Percentiles rank a stretch among this genome's conserved stretches.
Conservation (phyloP, 2,888 invertebrate species). For the Blastobasis lacticolella region DNA sequence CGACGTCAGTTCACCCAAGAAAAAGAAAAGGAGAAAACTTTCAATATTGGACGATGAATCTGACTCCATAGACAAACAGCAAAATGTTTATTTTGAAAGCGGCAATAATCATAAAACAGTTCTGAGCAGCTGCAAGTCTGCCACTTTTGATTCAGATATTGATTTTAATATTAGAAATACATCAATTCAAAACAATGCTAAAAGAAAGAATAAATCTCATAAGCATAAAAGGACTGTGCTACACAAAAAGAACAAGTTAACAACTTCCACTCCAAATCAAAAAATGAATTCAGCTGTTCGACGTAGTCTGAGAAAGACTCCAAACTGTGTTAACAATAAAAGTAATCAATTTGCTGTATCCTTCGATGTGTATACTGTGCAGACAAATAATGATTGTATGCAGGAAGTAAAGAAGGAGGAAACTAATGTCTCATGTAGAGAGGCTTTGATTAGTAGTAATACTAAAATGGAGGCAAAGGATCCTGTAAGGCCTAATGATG, state of each 20-base stretch:
- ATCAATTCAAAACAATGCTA: conserved; percentile 37
- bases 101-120: conserved; percentile 29
- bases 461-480: conserved; percentile 19
- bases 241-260: conserved; percentile 46
- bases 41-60: conserved; percentile 48
- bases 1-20: conserved; percentile 36
- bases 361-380: conserved; percentile 35
- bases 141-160: conserved; percentile 40
- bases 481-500: conserved; percentile 19
- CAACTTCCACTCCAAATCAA: conserved; percentile 63
- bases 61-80: conserved; percentile 35
- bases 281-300: conserved; percentile 33
- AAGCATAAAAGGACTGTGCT: conserved; percentile 29
- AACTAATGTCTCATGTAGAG: conserved; percentile 16
- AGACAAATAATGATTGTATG: conserved; percentile 17
- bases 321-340: conserved; percentile 31
- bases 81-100: conserved; percentile 52
- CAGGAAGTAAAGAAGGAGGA: conserved; percentile 15
- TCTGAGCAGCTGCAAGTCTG: conserved; percentile 37
- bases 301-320: conserved; percentile 47
- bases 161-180: conserved; percentile 56
- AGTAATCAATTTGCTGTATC: conserved; percentile 39
- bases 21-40: conserved; percentile 52
- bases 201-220: conserved; percentile 31
- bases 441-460: conserved; percentile 24